Evolutionary conservation across 2,797 vertebrate species (phyloP).

Genomic region (Pseudocheirus occidentalis): DNA sequence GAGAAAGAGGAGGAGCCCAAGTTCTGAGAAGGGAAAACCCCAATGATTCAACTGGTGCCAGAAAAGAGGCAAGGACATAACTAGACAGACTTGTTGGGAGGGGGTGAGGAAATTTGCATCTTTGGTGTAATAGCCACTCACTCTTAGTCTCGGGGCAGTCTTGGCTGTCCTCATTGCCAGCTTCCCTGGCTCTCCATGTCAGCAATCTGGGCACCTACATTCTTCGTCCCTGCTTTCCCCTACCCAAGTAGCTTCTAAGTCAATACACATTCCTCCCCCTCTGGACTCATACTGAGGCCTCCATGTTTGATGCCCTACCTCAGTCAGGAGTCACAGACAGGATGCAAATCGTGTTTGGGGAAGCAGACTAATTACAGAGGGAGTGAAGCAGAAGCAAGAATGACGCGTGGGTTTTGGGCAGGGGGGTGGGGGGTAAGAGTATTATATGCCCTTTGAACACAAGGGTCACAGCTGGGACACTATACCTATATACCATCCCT

Average conservation of each 20-base stretch:
- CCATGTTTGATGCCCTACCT: constrained; percentile 34
- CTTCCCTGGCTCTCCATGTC: background rate
- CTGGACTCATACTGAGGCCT: constrained; percentile 17
- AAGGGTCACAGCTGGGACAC: background rate
- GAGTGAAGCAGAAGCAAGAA: background rate
- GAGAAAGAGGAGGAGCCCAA: constrained; percentile 4
- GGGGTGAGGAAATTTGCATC: background rate
- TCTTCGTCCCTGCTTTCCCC: constrained; percentile 11
- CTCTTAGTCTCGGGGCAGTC: background rate
- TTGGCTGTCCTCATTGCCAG: background rate
- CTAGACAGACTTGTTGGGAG: constrained; percentile 65
- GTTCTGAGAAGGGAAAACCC: constrained; percentile 43
- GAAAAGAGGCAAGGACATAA: background rate
- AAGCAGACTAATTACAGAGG: constrained; percentile 66
- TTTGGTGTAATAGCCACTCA: background rate
- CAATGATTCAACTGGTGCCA: constrained; percentile 43
- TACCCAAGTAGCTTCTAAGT: background rate
- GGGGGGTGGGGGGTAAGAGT: background rate
- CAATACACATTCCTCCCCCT: background rate
- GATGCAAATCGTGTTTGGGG: constrained; percentile 43
- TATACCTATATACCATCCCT: background rate
- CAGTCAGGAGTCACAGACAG: constrained; percentile 36
- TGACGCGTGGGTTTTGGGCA: background rate
- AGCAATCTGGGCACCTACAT: constrained; percentile 8
- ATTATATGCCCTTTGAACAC: background rate